Conservation (phyloP, 2,113 vertebrate genomes). For the Melanerpes formicivorus region DNA sequence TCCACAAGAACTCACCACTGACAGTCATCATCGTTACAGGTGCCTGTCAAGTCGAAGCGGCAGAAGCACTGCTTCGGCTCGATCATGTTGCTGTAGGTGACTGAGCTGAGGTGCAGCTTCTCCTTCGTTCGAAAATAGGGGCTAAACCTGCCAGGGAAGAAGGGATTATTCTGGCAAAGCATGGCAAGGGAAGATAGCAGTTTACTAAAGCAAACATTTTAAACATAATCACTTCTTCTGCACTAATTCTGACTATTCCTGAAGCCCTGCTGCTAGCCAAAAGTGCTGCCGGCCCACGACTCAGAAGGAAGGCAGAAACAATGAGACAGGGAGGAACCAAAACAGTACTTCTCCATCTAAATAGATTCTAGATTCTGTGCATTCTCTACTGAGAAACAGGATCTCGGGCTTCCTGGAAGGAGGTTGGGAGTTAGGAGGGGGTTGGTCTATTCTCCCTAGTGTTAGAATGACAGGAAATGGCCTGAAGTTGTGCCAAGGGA, state of each 20-base stretch:
- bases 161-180: background rate
- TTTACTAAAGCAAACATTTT: background rate
- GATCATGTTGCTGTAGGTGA: conserved; percentile 89
- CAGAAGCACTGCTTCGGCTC: conserved; percentile 91
- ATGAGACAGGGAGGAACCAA: background rate
- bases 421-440: too few species aligned
- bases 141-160: conserved; percentile 86
- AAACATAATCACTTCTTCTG: background rate
- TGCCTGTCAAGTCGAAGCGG: conserved; percentile 94
- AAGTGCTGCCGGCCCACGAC: background rate
- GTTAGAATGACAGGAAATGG: too few species aligned
- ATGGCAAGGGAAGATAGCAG: background rate
- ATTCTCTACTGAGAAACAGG: background rate
- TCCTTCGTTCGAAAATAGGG: conserved; percentile 97
- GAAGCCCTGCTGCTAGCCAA: background rate
- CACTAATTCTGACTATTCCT: background rate
- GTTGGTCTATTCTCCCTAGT: too few species aligned
- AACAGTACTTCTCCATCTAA: background rate
- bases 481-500: too few species aligned
- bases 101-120: conserved; percentile 90
- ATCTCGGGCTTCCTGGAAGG: too few species aligned
- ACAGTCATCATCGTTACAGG: conserved; percentile 94
- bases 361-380: background rate
- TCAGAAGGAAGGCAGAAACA: background rate
- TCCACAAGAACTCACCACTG: conserved; percentile 83